Conservation (phyloP, 37 sponge, comb jelly and placozoan species). For the Cladorhizidae sp. region DNA sequence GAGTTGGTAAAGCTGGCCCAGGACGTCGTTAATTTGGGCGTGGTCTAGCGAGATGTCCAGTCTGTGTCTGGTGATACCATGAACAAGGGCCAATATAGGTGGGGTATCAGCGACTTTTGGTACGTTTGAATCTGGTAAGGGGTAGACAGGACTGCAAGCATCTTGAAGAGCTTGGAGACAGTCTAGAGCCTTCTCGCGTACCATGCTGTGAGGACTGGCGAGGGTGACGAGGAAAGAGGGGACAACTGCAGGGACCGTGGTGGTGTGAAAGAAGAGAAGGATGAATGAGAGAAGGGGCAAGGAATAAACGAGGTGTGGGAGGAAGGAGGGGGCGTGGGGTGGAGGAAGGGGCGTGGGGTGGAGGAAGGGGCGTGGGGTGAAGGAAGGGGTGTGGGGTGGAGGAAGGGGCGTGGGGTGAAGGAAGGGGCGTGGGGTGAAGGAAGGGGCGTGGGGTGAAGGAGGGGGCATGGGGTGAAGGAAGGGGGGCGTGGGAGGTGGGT, state of each 20-base stretch:
- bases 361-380: slow-evolving; percentile 18
- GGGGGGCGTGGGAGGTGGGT: not conserved
- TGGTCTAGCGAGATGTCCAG: slow-evolving; percentile 49
- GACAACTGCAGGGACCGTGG: slow-evolving; percentile 47
- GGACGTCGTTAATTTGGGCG: slow-evolving; percentile 22
- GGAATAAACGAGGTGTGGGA: not conserved
- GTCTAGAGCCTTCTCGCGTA: slow-evolving; percentile 41
- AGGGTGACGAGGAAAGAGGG: slow-evolving; percentile 73
- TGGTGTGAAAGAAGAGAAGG: not conserved
- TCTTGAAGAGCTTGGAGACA: slow-evolving; percentile 49
- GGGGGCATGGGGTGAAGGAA: not conserved
- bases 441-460: slow-evolving; percentile 37
- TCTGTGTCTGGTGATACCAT: slow-evolving; percentile 17
- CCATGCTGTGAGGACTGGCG: slow-evolving; percentile 7
- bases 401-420: slow-evolving; percentile 21
- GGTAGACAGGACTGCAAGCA: slow-evolving; percentile 14
- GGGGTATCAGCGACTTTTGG: not conserved
- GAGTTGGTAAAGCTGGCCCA: not conserved
- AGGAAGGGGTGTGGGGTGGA: slow-evolving; percentile 48
- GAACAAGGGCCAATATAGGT: not conserved
- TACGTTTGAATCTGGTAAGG: not conserved
- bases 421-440: slow-evolving; percentile 37
- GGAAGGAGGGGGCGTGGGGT: not conserved
- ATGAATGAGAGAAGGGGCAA: not conserved
- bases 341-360: not conserved